phyloP scores from a whole-genome alignment of 1,140 invertebrate genomes.

The Ooceraea biroi region DNA sequence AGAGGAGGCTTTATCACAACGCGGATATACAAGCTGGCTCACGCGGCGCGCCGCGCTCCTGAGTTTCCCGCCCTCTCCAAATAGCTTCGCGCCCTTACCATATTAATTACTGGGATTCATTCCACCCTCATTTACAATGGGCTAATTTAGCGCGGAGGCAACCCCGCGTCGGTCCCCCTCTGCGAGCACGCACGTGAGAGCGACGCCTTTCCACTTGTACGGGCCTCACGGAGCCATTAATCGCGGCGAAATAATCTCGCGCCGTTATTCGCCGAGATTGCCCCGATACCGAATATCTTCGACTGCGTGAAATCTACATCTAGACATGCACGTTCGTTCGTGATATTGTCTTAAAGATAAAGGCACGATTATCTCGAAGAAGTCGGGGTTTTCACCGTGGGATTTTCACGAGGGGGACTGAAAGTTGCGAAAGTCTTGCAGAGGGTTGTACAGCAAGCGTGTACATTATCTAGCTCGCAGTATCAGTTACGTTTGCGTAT shows the following conservation, averaged over 20 bases:
- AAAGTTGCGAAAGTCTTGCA: too few species aligned
- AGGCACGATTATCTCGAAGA: too few species aligned
- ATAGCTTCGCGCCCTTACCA: slow-evolving; percentile 79
- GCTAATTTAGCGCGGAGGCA: slow-evolving; percentile 77
- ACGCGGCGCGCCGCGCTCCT: not conserved
- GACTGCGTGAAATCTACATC: not conserved
- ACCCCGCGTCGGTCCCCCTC: slow-evolving; percentile 17
- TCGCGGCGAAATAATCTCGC: slow-evolving; percentile 52
- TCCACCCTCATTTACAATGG: slow-evolving; percentile 78
- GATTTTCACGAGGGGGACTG: too few species aligned
- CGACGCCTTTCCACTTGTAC: slow-evolving; percentile 63
- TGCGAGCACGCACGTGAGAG: slow-evolving; percentile 6
- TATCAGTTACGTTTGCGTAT: too few species aligned
- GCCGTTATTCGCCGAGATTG: slow-evolving; percentile 39
- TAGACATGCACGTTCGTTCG: not conserved
- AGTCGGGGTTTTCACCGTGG: too few species aligned
- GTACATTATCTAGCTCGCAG: too few species aligned
- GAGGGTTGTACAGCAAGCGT: too few species aligned
- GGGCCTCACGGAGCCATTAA: slow-evolving; percentile 71
- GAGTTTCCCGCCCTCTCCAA: slow-evolving; percentile 70
- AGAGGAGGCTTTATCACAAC: slow-evolving; percentile 62
- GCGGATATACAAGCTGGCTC: slow-evolving; percentile 36
- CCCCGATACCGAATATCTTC: not conserved
- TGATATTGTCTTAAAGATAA: too few species aligned
- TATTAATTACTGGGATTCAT: slow-evolving; percentile 82